Conservation (phyloP, 2,888 invertebrate genomes). For the Nasonia oneida region DNA sequence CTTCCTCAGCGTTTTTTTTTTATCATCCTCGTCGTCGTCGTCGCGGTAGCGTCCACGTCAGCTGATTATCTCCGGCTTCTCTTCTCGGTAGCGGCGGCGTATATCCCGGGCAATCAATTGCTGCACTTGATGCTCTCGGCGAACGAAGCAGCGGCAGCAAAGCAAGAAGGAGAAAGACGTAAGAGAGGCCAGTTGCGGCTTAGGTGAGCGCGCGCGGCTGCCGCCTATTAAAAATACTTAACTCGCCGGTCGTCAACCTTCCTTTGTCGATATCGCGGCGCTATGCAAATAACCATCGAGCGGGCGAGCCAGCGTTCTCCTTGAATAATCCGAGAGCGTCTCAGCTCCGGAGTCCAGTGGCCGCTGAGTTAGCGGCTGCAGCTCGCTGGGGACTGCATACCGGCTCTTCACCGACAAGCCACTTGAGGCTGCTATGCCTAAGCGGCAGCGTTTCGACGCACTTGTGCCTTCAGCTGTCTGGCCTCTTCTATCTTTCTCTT, state of each 20-base stretch:
- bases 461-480: constrained; percentile 12
- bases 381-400: background rate
- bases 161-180: constrained; percentile 47
- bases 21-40: constrained; percentile 15
- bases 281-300: constrained; percentile 64
- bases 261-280: constrained; percentile 56
- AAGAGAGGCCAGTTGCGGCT: constrained; percentile 31
- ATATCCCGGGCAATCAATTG: constrained; percentile 67
- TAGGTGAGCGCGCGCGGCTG: constrained; percentile 60
- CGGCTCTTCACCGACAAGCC: constrained; percentile 13
- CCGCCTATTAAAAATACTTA: constrained; percentile 76
- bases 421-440: constrained; percentile 32
- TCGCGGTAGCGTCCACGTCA: constrained; percentile 17
- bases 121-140: constrained; percentile 67
- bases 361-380: background rate
- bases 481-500: background rate
- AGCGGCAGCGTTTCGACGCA: constrained; percentile 23
- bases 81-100: constrained; percentile 38
- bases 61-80: constrained; percentile 36
- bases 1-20: constrained; percentile 1
- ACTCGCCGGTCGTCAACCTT: constrained; percentile 65
- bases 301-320: constrained; percentile 23
- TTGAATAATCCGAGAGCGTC: constrained; percentile 52
- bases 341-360: background rate
- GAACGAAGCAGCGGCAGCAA: constrained; percentile 62